Conservation (phyloP, 2,888 invertebrate species). For the Argynnis bischoffii region DNA sequence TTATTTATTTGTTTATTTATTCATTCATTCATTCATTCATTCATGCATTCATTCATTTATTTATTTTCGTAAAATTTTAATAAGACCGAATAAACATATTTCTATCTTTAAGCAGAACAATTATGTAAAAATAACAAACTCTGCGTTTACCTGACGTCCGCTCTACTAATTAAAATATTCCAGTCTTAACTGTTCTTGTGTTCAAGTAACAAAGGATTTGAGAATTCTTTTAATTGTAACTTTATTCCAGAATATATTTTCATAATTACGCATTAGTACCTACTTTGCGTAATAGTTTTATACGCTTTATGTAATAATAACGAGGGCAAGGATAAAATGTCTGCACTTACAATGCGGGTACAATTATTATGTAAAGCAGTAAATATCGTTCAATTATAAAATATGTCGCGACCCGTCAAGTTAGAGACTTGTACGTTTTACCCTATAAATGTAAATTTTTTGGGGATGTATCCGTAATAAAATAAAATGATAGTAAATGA, state of each 20-base stretch:
- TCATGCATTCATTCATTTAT: too few relatives aligned
- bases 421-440: too few relatives aligned
- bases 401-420: too few relatives aligned
- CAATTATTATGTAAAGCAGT: neutral
- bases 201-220: neutral
- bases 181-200: neutral
- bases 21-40: too few relatives aligned
- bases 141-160: neutral
- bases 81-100: too few relatives aligned
- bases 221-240: neutral
- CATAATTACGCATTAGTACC: neutral
- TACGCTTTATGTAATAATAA: neutral
- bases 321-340: constrained; percentile 8
- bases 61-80: too few relatives aligned
- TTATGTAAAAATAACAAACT: too few relatives aligned
- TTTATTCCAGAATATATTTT: neutral
- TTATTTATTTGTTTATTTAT: too few relatives aligned
- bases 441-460: too few relatives aligned
- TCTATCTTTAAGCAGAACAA: too few relatives aligned
- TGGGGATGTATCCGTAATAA: too few relatives aligned
- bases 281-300: constrained; percentile 1
- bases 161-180: neutral
- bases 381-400: neutral
- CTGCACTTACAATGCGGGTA: neutral
- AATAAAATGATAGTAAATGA: too few relatives aligned